A percentile compares a stretch with the other conserved stretches of the same genome.
These are phyloP conservation scores for Malaclemys terrapin DNA, from an alignment of 2,113 vertebrate genomes.

Conservation along the genomic window DNA sequence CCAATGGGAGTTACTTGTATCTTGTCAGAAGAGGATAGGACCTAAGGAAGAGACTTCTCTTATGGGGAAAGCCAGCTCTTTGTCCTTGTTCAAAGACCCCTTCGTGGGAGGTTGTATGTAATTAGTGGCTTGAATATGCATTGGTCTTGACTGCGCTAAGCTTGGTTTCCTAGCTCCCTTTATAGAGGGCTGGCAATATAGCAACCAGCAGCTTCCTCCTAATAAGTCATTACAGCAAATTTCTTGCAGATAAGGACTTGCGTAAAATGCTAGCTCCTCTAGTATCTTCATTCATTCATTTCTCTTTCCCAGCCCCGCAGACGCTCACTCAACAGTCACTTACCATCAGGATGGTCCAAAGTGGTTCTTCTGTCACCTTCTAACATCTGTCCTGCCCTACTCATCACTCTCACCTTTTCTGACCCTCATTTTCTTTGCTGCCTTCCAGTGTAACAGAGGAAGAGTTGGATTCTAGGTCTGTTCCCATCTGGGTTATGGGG, in stretches of 20 bases:
- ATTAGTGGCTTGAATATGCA: background rate
- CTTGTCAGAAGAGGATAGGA: background rate
- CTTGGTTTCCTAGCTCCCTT: background rate
- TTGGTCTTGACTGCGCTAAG: background rate
- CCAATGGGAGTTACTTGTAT: background rate
- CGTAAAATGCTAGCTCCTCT: accelerated
- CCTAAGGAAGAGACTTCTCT: accelerated
- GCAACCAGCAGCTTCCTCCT: accelerated
- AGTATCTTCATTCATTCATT: background rate
- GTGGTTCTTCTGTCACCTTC: background rate
- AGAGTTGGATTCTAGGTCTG: background rate
- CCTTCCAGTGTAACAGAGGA: accelerated
- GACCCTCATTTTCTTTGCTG: background rate
- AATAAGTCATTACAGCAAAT: background rate
- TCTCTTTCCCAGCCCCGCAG: background rate
- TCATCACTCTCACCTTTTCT: background rate
- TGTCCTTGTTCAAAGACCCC: accelerated
- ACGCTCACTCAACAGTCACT: background rate
- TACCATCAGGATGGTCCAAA: background rate
- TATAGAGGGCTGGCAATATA: accelerated
- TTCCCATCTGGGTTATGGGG: accelerated
- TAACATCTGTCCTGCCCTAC: background rate
- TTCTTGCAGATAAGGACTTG: background rate
- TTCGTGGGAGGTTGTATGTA: accelerated
- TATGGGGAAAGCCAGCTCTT: accelerated